Percentiles rank a stretch among this genome's conserved stretches.
These are phyloP conservation scores for Leptinotarsa haldemani DNA, from an alignment of 2,888 invertebrate species.

Conservation along the genomic window DNA sequence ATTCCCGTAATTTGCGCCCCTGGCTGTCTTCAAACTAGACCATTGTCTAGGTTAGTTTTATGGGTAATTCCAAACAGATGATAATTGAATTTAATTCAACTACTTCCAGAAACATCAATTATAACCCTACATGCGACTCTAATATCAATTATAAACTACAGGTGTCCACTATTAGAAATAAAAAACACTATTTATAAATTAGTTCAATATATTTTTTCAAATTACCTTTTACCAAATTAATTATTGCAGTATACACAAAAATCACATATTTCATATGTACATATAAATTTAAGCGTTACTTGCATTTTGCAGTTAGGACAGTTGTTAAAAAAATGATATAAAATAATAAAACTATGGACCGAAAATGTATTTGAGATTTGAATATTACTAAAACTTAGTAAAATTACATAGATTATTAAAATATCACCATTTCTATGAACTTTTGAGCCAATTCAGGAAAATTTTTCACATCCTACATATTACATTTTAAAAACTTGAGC, in stretches of 20 bases:
- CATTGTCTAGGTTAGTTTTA: too few relatives aligned
- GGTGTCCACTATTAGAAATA: neutral
- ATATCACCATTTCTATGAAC: constrained; percentile 29
- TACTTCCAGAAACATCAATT: too few relatives aligned
- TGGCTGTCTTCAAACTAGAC: too few relatives aligned
- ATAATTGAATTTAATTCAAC: too few relatives aligned
- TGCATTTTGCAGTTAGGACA: constrained; percentile 43
- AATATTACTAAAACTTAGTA: constrained; percentile 23
- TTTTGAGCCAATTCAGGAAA: constrained; percentile 34
- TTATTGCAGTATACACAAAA: constrained; percentile 57
- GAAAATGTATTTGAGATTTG: neutral
- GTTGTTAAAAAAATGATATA: constrained; percentile 22
- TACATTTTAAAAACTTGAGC: constrained; percentile 28
- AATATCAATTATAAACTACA: neutral
- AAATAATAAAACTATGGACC: neutral
- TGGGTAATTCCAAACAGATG: too few relatives aligned
- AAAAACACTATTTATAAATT: constrained; percentile 49
- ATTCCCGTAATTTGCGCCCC: too few relatives aligned
- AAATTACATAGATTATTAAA: constrained; percentile 28
- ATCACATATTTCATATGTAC: constrained; percentile 58
- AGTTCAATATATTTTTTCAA: constrained; percentile 53
- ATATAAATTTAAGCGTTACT: constrained; percentile 51
- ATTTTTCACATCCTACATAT: constrained; percentile 27
- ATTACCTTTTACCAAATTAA: constrained; percentile 58
- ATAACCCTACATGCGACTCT: too few relatives aligned